Percentiles rank a stretch among this genome's conserved stretches.
Conservation (phyloP, 1,140 invertebrate genomes). For the Drosophila subpulchrella region DNA sequence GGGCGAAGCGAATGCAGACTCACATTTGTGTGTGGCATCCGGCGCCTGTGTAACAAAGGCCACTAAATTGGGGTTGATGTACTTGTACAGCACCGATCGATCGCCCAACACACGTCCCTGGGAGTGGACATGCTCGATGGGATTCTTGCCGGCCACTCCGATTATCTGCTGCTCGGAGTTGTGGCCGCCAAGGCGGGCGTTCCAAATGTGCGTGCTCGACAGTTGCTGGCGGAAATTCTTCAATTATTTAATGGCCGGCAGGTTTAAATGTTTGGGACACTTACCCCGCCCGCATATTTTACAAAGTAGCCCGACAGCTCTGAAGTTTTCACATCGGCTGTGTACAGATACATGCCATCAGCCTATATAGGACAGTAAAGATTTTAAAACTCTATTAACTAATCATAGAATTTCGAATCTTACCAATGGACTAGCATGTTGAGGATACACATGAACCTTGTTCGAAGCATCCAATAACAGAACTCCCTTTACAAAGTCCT, state of each 20-base stretch:
- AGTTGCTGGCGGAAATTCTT: slow-evolving; percentile 72
- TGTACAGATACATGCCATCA: slow-evolving; percentile 89
- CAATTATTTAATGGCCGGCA: background rate
- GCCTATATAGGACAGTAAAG: slow-evolving; percentile 71
- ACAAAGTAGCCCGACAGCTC: slow-evolving; percentile 90
- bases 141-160: slow-evolving; percentile 89
- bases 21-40: slow-evolving; percentile 91
- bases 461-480: slow-evolving; percentile 91
- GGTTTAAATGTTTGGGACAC: background rate
- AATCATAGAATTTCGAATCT: slow-evolving; percentile 1
- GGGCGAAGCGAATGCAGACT: slow-evolving; percentile 37
- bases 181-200: slow-evolving; percentile 88
- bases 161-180: slow-evolving; percentile 88
- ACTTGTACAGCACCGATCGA: slow-evolving; percentile 98
- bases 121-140: slow-evolving; percentile 96
- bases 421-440: slow-evolving; percentile 85
- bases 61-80: slow-evolving; percentile 98
- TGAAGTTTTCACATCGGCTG: slow-evolving; percentile 88
- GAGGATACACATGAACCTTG: slow-evolving; percentile 89
- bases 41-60: slow-evolving; percentile 92
- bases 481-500: slow-evolving; percentile 91
- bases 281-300: slow-evolving; percentile 84
- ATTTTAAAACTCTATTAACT: background rate
- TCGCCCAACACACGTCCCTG: slow-evolving; percentile 97
- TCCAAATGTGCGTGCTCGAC: slow-evolving; percentile 88